These are phyloP conservation scores for Acanthurus lineatus DNA, from an alignment of 2,797 vertebrate species.

Conservation along the genomic window DNA sequence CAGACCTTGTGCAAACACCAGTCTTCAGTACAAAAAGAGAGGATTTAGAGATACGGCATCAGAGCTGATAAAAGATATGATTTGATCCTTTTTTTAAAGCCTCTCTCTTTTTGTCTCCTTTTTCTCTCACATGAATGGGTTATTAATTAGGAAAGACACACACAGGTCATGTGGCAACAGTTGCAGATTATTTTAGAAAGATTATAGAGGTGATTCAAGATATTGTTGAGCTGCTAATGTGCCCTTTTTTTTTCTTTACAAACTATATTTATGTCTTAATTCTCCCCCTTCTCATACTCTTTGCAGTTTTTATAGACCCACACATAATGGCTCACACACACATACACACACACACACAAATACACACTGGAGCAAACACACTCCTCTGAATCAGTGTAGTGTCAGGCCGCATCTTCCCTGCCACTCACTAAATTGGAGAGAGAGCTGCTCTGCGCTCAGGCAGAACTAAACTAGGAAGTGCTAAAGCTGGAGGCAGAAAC, in stretches of 20 bases:
- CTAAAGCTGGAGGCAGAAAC: slow-evolving; percentile 89
- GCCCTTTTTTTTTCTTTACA: slow-evolving; percentile 9
- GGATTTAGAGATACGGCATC: slow-evolving; percentile 73
- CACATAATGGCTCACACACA: slow-evolving; percentile 24
- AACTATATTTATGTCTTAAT: slow-evolving; percentile 15
- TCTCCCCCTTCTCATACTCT: background rate
- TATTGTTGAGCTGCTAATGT: slow-evolving; percentile 22
- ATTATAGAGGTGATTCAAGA: slow-evolving; percentile 41
- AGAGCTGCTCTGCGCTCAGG: slow-evolving; percentile 87
- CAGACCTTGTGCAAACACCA: slow-evolving; percentile 69
- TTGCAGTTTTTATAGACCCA: slow-evolving; percentile 34
- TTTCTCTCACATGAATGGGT: slow-evolving; percentile 56
- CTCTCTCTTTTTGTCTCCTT: slow-evolving; percentile 43
- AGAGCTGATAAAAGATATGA: slow-evolving; percentile 63
- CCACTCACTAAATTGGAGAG: slow-evolving; percentile 87
- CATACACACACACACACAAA: slow-evolving; percentile 6
- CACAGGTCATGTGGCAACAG: slow-evolving; percentile 38
- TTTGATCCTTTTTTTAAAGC: slow-evolving; percentile 50
- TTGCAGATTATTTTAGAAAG: slow-evolving; percentile 52
- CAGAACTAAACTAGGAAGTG: slow-evolving; percentile 95
- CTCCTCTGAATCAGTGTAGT: slow-evolving; percentile 60
- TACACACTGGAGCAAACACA: background rate
- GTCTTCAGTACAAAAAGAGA: slow-evolving; percentile 67
- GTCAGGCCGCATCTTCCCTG: slow-evolving; percentile 87
- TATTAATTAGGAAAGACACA: slow-evolving; percentile 64